Conservation (phyloP, 2,888 invertebrate genomes). For the Phlogophora meticulosa region DNA sequence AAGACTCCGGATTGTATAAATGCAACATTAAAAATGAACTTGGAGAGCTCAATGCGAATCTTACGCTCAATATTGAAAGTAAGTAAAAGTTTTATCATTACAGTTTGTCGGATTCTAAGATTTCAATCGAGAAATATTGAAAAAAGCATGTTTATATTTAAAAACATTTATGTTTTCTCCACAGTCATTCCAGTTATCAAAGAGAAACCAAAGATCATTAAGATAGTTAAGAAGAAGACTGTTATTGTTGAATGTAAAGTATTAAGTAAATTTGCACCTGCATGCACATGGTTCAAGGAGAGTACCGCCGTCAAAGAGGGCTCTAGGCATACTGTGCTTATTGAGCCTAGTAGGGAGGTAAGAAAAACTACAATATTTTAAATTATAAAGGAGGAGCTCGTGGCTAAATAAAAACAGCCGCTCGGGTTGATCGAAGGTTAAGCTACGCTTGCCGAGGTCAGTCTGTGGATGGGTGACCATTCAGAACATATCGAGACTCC, state of each 20-base stretch:
- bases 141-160: background rate
- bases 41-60: conserved; percentile 99
- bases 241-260: conserved; percentile 98
- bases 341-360: conserved; percentile 95
- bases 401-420: too few species aligned
- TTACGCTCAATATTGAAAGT: conserved; percentile 99
- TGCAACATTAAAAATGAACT: conserved; percentile 99
- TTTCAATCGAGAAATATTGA: background rate
- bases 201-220: conserved; percentile 97
- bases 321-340: conserved; percentile 94
- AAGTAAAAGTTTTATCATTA: conserved; percentile 79
- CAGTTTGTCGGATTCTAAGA: background rate
- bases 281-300: conserved; percentile 98
- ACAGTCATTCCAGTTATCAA: conserved; percentile 97
- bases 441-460: too few species aligned
- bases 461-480: too few species aligned
- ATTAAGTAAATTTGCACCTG: conserved; percentile 97
- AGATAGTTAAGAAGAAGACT: conserved; percentile 97
- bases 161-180: conserved; percentile 57
- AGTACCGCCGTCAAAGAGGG: conserved; percentile 94
- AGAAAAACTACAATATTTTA: conserved; percentile 64
- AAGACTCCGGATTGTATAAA: conserved; percentile 99
- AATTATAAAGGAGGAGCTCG: too few species aligned
- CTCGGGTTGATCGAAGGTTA: too few species aligned
- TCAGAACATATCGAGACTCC: too few species aligned